Evolutionary conservation across 2,113 vertebrate genomes (phyloP), one percentile per base, ranked within the genome.

Genomic region (Cyphomyrus discorhynchus): DNA sequence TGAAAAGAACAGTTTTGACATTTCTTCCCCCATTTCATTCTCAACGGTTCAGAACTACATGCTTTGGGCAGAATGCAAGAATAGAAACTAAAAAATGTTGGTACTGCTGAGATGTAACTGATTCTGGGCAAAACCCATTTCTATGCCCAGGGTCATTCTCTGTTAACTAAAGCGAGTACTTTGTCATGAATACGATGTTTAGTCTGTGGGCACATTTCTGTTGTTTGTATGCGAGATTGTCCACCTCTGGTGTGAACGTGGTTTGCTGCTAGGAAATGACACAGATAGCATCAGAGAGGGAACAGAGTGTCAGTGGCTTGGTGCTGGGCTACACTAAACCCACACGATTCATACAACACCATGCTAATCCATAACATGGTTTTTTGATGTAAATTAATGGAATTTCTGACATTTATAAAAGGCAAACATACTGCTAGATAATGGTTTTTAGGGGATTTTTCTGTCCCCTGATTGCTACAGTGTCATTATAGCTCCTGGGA

Each of bases 31-130:
- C 74, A 80, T 80, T 80, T 80, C 74, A 39, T 80, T 42, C 35
- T 42, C 42, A 42, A 80, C 35, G 10, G 74, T 80, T 80, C 15
- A 80, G 74, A 80, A 42, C 74, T 80, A 19, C 74, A 80, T 80
- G 74, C 74, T 80, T 39, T 80, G 74, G 74, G 74, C 74, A 80
- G 74, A 80, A 80, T 42, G 74, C 74, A 19, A 80, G 74, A 80
- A 80, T 80, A 80, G 74, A 80, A 80, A 80, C n/a, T 19, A 19
- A 35, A 80, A 80, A 80, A 80, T 80, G 35, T 80, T 80, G 74
- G 74, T 42, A 42, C 35, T 80, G 74, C 74, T 80, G 35, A 80
- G 74, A 80, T 80, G 74, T 80, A 80, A 80, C 74, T 80, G 74
- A 80, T 80, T 42, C 74, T 80, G 74, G 19, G 35, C 4, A 1